phyloP scores from a whole-genome alignment of 2,113 vertebrate species.

The Nerophis lumbriciformis region DNA sequence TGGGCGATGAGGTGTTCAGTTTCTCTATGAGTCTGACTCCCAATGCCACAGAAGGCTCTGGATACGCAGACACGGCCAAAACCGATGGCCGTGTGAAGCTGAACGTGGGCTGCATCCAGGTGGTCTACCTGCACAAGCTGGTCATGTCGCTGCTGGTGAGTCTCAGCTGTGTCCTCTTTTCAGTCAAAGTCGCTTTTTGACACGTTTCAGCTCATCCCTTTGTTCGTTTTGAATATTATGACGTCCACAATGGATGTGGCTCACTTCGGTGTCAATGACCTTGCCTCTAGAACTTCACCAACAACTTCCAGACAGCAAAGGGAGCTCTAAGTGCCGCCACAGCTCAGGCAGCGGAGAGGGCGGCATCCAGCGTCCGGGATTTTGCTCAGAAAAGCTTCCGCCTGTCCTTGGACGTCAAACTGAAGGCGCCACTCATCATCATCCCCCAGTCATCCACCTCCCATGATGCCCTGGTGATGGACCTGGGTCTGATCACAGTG shows the following conservation, averaged over 20 bases:
- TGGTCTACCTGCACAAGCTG: slow-evolving; percentile 93
- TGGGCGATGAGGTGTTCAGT: slow-evolving; percentile 92
- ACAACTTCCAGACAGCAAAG: slow-evolving; percentile 85
- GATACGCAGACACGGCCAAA: slow-evolving; percentile 80
- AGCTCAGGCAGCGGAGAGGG: slow-evolving; percentile 85
- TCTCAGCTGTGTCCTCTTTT: background rate
- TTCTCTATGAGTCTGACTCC: slow-evolving; percentile 85
- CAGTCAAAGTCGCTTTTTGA: background rate
- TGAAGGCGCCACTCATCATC: slow-evolving; percentile 90
- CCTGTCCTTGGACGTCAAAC: slow-evolving; percentile 77
- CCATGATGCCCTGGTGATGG: slow-evolving; percentile 77
- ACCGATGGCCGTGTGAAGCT: slow-evolving; percentile 84
- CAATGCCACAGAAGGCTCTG: slow-evolving; percentile 80
- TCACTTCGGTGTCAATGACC: background rate
- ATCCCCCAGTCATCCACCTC: slow-evolving; percentile 88
- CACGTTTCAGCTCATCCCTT: no score
- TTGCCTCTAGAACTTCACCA: slow-evolving; percentile 78
- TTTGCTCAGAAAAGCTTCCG: slow-evolving; percentile 87
- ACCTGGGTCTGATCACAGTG: slow-evolving; percentile 86
- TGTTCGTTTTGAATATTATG: no score
- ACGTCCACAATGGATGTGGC: no score
- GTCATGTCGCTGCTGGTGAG: slow-evolving; percentile 91
- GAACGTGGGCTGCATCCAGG: slow-evolving; percentile 89
- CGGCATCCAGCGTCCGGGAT: slow-evolving; percentile 85
- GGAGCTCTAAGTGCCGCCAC: slow-evolving; percentile 84